Percentiles rank a stretch among this genome's conserved stretches.
Evolutionary conservation across 2,113 vertebrate species (phyloP).

Genomic region (Taxidea taxus): DNA sequence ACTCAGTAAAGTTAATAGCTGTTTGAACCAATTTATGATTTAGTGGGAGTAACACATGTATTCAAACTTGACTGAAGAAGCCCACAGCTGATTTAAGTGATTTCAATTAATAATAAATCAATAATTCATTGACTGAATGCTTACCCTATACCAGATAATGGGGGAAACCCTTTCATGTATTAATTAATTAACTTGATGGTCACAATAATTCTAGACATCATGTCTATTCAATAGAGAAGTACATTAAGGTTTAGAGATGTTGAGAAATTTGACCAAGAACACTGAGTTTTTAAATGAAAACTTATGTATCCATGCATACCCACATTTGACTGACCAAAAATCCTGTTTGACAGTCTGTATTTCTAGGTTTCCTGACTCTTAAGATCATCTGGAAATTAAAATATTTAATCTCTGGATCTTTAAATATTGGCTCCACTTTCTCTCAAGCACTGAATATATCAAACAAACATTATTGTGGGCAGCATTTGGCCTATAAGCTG

Average conservation of each 20-base stretch:
- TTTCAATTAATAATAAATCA: background rate
- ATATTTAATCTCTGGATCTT: background rate
- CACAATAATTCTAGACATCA: background rate
- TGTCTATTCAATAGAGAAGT: background rate
- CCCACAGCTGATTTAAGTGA: background rate
- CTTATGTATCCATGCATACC: rapidly evolving
- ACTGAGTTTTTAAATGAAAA: background rate
- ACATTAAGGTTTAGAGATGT: background rate
- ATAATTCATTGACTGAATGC: background rate
- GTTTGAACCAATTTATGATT: background rate
- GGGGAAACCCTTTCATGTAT: background rate
- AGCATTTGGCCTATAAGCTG: background rate
- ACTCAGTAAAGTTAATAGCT: background rate
- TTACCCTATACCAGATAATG: background rate
- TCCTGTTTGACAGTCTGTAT: background rate
- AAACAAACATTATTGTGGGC: conserved; percentile 28
- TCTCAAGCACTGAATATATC: background rate
- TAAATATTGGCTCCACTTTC: conserved; percentile 41
- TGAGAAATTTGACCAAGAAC: background rate
- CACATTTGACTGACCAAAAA: background rate
- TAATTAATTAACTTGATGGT: background rate
- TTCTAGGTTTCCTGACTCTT: background rate
- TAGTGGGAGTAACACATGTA: background rate
- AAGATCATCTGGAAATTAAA: background rate
- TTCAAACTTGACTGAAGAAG: background rate